These are phyloP conservation scores for Aselliscus stoliczkanus DNA, from an alignment of 2,797 vertebrate genomes.

Conservation along the genomic window DNA sequence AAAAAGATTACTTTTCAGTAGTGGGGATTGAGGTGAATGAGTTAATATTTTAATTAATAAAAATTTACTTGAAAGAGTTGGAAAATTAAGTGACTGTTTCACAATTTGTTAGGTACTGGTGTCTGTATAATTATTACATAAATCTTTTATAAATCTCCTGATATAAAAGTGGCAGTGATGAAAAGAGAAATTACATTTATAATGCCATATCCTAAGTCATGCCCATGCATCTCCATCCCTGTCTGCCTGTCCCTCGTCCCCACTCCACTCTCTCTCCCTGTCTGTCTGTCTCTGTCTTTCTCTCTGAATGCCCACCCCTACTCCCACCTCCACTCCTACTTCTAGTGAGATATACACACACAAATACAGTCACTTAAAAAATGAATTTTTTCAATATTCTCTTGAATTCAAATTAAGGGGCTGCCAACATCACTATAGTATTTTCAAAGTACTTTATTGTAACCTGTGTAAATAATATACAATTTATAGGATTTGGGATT, in stretches of 20 bases:
- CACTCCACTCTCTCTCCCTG: not conserved
- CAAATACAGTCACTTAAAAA: not conserved
- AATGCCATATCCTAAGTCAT: not conserved
- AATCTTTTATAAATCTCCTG: not conserved
- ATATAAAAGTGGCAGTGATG: not conserved
- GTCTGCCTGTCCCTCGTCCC: not conserved
- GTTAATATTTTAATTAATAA: not conserved
- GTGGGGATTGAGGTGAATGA: not conserved
- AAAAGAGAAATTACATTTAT: not conserved
- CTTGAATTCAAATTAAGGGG: constrained; percentile 18
- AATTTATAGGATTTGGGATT: not conserved
- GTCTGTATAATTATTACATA: not conserved
- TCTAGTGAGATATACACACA: not conserved
- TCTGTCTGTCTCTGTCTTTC: not conserved
- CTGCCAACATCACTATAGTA: not conserved
- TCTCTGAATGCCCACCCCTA: not conserved
- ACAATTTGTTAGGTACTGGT: not conserved
- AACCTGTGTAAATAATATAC: constrained; percentile 32
- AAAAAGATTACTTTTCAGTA: not conserved
- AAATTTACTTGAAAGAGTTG: not conserved
- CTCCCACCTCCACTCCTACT: not conserved
- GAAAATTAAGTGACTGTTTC: not conserved
- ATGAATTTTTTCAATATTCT: not conserved
- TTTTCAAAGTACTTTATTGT: constrained; percentile 45
- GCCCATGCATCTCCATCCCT: not conserved